Base-by-base conservation (phyloP, 2,888 invertebrate species). In the Thera obeliscata region DNA sequence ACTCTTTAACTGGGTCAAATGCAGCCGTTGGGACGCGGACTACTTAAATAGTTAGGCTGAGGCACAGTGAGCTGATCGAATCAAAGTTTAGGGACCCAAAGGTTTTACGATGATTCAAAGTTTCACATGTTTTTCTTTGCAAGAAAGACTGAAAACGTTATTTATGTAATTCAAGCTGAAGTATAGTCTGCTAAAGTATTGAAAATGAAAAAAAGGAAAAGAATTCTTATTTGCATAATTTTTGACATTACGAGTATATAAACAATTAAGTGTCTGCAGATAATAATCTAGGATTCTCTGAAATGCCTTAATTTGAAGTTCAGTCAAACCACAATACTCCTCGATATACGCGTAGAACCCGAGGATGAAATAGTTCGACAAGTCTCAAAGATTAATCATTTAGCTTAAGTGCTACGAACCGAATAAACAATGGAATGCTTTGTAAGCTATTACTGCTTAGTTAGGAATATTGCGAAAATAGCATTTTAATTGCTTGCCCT, bases 1-100 rank as follows among this genome's bases (percentile, higher is more conserved):
- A 64, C 69, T 65, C 55, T 57, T 68, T 69, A 80, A 74, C 74
- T 80, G 62, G 78, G 78, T 78, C 78, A 78, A 80, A 74, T 70
- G 74, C 69, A 64, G 63, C 69, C 72, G 62, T 66, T 64, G 71
- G 63, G 70, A 69, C 61, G 61, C 72, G 67, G 64, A 73, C 74
- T 75, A 74, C 71, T 76, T 73, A 70, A 72, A 74, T 68, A 66
- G 54, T 68, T 67, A 71, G 65, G 71, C 55, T 59, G 59, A 35
- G 65, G 22, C 33, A 67, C 63, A 72, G 2, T 56, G 49, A 61
- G 61, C 2, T 43, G 0, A 48, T 46, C 38, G 38, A 54, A 54
- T 35, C 54, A 38, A 66, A 48, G 46, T 48, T 50, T 43, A 12
- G 8, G 1, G 33, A 46, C 58, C 36, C 46, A 12, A 3, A 12